Conservation (phyloP, 2,888 invertebrate species). For the Strigamia maritima region DNA sequence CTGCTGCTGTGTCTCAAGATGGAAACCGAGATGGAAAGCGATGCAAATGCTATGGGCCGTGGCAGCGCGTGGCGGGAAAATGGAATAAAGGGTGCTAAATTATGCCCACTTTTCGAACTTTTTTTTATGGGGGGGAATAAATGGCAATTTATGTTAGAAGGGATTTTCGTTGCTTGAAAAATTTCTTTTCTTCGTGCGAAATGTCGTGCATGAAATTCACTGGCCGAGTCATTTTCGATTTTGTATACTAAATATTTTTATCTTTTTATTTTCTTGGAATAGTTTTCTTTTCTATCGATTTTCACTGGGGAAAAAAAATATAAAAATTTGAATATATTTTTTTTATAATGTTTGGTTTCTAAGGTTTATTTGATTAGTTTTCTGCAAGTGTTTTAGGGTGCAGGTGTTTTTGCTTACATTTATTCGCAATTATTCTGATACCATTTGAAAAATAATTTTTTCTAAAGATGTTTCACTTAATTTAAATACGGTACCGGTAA, state of each 20-base stretch:
- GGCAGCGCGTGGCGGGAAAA: not conserved
- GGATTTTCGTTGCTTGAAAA: not conserved
- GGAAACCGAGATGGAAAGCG: slow-evolving; percentile 20
- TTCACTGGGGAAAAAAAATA: not conserved
- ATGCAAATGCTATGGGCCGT: not conserved
- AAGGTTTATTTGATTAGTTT: not conserved
- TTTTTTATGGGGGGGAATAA: not conserved
- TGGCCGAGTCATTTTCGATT: slow-evolving; percentile 2
- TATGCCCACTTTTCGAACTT: not conserved
- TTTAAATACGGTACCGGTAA: not conserved
- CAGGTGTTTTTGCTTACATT: slow-evolving; percentile 28
- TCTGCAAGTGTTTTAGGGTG: not conserved
- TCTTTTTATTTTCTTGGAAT: slow-evolving; percentile 25
- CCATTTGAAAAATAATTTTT: not conserved
- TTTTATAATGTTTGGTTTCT: not conserved
- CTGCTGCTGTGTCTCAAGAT: slow-evolving; percentile 32
- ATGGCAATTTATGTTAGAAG: no score
- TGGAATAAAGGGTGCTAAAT: not conserved
- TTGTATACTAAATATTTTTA: not conserved
- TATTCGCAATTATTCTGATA: not conserved
- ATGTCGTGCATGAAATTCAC: slow-evolving; percentile 1
- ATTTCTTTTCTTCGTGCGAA: slow-evolving; percentile 1
- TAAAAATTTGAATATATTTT: not conserved
- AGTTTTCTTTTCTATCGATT: not conserved
- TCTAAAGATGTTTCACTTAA: slow-evolving; percentile 2